Conservation (phyloP, 2,113 vertebrate species). For the Festucalex cinctus region DNA sequence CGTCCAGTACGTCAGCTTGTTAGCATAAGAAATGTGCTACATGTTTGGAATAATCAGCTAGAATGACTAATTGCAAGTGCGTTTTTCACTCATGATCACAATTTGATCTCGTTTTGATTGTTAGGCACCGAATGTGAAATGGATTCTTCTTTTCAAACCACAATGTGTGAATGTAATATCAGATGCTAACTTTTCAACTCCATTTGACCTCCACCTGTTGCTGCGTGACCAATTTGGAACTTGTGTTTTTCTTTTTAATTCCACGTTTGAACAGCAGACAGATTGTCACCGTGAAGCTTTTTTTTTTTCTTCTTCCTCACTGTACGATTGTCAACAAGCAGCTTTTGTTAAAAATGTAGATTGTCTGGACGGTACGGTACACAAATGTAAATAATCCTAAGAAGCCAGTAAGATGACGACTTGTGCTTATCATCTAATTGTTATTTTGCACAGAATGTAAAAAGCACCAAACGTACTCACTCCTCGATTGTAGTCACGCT, state of each 20-base stretch:
- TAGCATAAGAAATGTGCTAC: neutral
- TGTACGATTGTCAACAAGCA: neutral
- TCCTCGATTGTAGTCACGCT: slow-evolving; percentile 16
- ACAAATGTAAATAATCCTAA: slow-evolving; percentile 47
- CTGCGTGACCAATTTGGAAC: neutral
- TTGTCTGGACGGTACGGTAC: slow-evolving; percentile 44
- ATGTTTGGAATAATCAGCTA: neutral
- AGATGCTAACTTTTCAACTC: neutral
- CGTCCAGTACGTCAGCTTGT: neutral
- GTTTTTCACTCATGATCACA: neutral
- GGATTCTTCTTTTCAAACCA: neutral
- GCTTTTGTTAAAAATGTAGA: neutral
- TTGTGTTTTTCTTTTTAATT: neutral
- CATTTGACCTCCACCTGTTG: neutral
- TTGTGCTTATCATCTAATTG: slow-evolving; percentile 38
- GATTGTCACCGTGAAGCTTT: neutral
- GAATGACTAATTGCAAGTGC: neutral
- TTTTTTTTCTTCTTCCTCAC: neutral
- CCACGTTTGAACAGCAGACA: neutral
- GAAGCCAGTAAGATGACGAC: slow-evolving; percentile 14
- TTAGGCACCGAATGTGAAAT: neutral
- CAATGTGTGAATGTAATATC: neutral
- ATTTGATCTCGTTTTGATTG: neutral
- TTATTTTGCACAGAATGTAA: slow-evolving; percentile 65
- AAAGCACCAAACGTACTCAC: slow-evolving; percentile 25